Evolutionary conservation across 1,140 invertebrate genomes (phyloP).

Genomic region (Hormaphis cornu): DNA sequence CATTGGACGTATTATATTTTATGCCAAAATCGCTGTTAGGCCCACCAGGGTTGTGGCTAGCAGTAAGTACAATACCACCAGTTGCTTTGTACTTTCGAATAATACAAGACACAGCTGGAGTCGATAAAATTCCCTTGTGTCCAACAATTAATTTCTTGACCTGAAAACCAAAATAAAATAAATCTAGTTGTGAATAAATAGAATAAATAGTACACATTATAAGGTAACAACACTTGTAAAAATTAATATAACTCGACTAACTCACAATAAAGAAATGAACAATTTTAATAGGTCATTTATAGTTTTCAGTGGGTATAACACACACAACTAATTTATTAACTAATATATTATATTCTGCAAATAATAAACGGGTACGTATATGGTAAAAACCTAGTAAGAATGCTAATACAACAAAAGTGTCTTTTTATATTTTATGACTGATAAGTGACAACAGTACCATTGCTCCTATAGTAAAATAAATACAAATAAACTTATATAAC

Average conservation of each 20-base stretch:
- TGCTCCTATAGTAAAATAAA: too few species aligned
- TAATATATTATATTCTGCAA: too few species aligned
- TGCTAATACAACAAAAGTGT: too few species aligned
- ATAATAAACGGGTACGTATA: too few species aligned
- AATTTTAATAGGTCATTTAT: too few species aligned
- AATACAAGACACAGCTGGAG: constrained; percentile 87
- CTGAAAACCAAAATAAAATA: constrained; percentile 52
- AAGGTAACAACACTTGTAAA: not conserved
- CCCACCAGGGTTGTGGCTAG: constrained; percentile 98
- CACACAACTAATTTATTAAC: too few species aligned
- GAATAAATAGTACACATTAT: not conserved
- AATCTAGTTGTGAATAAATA: constrained; percentile 18
- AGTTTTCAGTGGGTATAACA: too few species aligned
- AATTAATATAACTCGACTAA: not conserved
- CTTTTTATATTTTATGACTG: too few species aligned
- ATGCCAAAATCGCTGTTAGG: constrained; percentile 97
- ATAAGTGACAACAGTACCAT: too few species aligned
- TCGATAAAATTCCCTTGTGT: constrained; percentile 89
- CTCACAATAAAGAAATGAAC: too few species aligned
- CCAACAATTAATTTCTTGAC: constrained; percentile 78
- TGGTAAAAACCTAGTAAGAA: too few species aligned
- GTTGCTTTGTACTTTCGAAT: constrained; percentile 78
- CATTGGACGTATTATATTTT: constrained; percentile 95
- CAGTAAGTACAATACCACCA: constrained; percentile 95
- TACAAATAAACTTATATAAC: too few species aligned